Evolutionary conservation across 1,140 invertebrate genomes (phyloP), one percentile per base, ranked within the genome.

Genomic region (Leucophenga varia): DNA sequence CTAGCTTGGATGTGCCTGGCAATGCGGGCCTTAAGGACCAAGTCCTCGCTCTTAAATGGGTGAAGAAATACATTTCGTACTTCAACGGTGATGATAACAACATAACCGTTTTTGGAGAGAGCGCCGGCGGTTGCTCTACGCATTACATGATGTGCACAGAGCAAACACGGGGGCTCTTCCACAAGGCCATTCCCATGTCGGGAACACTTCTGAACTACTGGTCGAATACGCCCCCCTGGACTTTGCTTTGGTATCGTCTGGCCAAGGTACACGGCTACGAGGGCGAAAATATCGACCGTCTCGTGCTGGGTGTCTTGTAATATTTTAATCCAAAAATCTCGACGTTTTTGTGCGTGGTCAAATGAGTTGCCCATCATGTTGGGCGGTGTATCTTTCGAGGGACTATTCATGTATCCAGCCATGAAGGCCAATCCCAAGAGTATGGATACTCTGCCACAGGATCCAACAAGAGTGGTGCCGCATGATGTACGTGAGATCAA

Each of bases 101-200:
- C 32, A 74, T 77, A 16, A 76, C 73, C 0, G 14, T 77, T 3
- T 74, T 76, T 31, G 76, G 76, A 3, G 64, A 74, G 17, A 77
- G 76, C 46, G 74, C 75, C 2, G 76, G 76, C 13, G 69, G 59
- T 4, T 73, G 55, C 7, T 71, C 70, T 4, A 68, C 73, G 2
- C 60, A 69, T 22, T 68, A 61, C 16, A 70, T 75, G 49, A 55
- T 67, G 38, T 50, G 64, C 36, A 69, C 67, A 7, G 48, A 59
- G 9, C 61, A 73, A 48, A 61, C 75, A 0, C 51, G 57, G 71
- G 82, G 79, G 8, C 59, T 83, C 14, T 84, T 82, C 43, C 79
- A 82, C 49, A 81, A 80, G 71, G 81, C 78, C 5, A 83, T 85
- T 39, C 69, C 79, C 25, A 79, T 83, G 61, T 83, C 82, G 35